A percentile compares a stretch with the other conserved stretches of the same genome.
These are phyloP conservation scores for Ophioninae sp. DNA, from an alignment of 2,888 invertebrate species.

Conservation along the genomic window DNA sequence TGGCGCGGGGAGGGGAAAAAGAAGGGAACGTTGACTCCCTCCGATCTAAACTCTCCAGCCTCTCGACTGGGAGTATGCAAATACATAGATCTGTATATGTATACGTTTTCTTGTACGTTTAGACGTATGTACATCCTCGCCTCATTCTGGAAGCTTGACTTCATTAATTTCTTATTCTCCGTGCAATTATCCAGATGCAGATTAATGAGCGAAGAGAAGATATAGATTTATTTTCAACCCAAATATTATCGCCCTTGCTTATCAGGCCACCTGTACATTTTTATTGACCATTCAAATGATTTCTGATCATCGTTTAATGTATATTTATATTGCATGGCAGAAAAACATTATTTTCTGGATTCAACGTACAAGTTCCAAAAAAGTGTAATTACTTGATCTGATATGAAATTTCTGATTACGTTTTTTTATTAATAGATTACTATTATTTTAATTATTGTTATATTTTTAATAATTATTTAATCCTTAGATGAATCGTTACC, in stretches of 20 bases:
- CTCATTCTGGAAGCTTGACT: constrained; percentile 58
- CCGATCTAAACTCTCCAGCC: constrained; percentile 37
- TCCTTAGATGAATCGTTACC: too few species aligned
- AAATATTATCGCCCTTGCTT: not conserved
- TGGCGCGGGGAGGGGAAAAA: not conserved
- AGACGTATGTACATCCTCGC: constrained; percentile 3
- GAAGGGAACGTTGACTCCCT: constrained; percentile 35
- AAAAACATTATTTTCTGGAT: too few species aligned
- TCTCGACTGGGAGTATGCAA: constrained; percentile 50
- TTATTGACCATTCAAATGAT: constrained; percentile 7
- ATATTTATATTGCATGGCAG: not conserved
- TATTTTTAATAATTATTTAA: too few species aligned
- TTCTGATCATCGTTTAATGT: not conserved
- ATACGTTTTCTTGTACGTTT: not conserved
- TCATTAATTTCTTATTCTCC: constrained; percentile 56
- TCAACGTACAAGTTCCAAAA: too few species aligned
- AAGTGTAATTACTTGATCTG: too few species aligned
- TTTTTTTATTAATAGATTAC: too few species aligned
- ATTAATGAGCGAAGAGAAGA: constrained; percentile 17
- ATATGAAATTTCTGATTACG: too few species aligned
- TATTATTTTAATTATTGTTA: too few species aligned
- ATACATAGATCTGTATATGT: constrained; percentile 37
- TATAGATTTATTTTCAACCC: not conserved
- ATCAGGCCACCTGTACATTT: constrained; percentile 11
- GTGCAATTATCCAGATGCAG: constrained; percentile 26